Conservation (phyloP, 2,113 vertebrate genomes). For the Gymnorhina tibicen region DNA sequence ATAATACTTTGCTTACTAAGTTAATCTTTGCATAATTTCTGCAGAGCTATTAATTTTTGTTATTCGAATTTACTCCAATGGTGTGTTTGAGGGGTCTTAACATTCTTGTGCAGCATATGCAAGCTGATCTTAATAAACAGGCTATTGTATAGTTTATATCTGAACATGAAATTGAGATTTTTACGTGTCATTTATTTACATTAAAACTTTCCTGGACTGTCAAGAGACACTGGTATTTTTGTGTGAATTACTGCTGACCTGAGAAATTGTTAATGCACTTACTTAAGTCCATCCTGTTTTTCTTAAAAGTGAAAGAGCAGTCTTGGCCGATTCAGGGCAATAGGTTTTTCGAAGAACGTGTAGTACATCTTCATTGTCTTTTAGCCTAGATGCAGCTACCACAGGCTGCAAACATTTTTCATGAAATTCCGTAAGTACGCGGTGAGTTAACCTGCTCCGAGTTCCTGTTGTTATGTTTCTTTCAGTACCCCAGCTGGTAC, state of each 20-base stretch:
- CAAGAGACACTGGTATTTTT: not conserved
- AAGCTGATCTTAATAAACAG: not conserved
- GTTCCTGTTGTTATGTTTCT: not conserved
- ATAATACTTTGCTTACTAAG: not conserved
- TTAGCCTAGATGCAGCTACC: not conserved
- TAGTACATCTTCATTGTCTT: not conserved
- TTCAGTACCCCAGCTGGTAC: not conserved
- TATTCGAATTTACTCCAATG: not conserved
- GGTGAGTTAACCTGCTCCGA: not conserved
- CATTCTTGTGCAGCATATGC: not conserved
- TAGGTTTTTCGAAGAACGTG: not conserved
- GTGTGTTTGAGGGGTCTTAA: not conserved
- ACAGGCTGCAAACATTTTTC: not conserved
- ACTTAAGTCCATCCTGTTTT: not conserved
- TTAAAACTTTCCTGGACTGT: not conserved
- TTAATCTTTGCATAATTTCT: not conserved
- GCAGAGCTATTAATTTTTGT: not conserved
- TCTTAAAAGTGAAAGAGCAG: not conserved
- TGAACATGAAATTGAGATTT: not conserved
- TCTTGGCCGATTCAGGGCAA: not conserved
- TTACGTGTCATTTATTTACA: not conserved
- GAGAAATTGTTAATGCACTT: not conserved
- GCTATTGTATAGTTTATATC: not conserved
- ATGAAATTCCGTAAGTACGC: not conserved
- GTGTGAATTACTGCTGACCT: not conserved